Conservation (phyloP, 2,888 invertebrate genomes). For the Drosophila recens region DNA sequence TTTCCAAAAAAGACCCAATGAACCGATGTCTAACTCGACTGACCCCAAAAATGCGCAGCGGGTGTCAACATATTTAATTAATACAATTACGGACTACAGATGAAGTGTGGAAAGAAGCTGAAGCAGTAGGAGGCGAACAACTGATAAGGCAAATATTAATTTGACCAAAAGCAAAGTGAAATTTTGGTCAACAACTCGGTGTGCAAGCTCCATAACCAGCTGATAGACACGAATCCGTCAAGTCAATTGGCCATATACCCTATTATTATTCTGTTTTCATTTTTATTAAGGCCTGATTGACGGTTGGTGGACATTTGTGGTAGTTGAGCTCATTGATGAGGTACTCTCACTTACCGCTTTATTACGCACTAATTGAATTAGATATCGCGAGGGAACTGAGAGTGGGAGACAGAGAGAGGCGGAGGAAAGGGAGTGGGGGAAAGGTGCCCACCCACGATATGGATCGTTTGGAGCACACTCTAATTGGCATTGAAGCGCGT, state of each 20-base stretch:
- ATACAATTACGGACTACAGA: conserved; percentile 23
- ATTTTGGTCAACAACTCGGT: conserved; percentile 29
- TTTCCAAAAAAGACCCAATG: conserved; percentile 19
- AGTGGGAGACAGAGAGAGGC: neutral
- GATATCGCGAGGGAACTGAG: conserved; percentile 5
- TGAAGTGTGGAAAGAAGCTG: conserved; percentile 9
- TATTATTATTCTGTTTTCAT: conserved; percentile 30
- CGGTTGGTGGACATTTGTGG: conserved; percentile 36
- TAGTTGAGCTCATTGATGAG: conserved; percentile 6
- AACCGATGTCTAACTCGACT: conserved; percentile 28
- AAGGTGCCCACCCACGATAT: conserved; percentile 41
- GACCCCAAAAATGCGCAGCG: conserved; percentile 39
- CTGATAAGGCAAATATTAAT: conserved; percentile 37
- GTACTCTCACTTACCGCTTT: conserved; percentile 51
- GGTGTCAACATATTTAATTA: conserved; percentile 49
- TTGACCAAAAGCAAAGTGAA: conserved; percentile 45
- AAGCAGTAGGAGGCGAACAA: neutral
- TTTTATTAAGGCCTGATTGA: conserved; percentile 58
- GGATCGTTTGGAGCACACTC: conserved; percentile 50
- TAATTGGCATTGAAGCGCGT: conserved; percentile 73
- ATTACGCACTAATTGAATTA: conserved; percentile 60
- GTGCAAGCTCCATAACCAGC: conserved; percentile 36
- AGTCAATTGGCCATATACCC: conserved; percentile 16
- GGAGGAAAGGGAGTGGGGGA: too few species aligned
- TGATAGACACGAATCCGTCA: conserved; percentile 17